Evolutionary conservation across 2,797 vertebrate genomes (phyloP), one percentile per base, ranked within the genome.

Genomic region (Psittacula derbiana): DNA sequence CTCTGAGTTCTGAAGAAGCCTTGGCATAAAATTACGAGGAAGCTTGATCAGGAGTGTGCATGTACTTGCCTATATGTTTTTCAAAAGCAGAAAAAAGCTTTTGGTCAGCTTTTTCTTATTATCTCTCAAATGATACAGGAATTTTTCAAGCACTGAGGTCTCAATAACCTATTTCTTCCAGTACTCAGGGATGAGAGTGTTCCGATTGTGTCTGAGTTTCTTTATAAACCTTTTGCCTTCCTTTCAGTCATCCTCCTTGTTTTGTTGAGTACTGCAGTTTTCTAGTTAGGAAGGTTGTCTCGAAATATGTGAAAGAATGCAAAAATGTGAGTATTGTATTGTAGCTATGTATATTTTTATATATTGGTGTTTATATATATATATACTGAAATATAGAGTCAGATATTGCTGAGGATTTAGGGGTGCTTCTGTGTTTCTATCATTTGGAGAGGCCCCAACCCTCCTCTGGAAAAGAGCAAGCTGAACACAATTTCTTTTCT

Each of bases 81-180:
- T 81, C 46, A 3, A 10, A 80, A 82, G 50, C 17, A 84, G 58
- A 16, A 75, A 83, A 46, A 88, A 83, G 50, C 62, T 80, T 94
- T 90, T 80, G 80, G 71, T 90, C 74, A 72, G 43, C 43, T 93
- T 70, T 95, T 90, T 79, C 40, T 76, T 92, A 46, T 14, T 84
- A 61, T 76, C 30, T 79, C 55, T 50, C 28, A 23, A 88, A 66
- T 20, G 12, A 88, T 55, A 58, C 2, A 49, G 52, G 74, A 40
- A 6, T 70, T 75, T 90, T 88, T 94, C 28, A 75, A 79, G 62
- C 53, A 41, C 5, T 30, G 46, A 58, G 6, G 8, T 88, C 65
- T 90, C 41, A 33, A 23, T 33, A 86, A 30, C 20, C 25, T 72
- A 30, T 85, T 91, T 83, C 38, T 80, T 90, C 40, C 74, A 44